Base-by-base conservation (phyloP, 2,888 invertebrate species). In the Spicauda simplicius region DNA sequence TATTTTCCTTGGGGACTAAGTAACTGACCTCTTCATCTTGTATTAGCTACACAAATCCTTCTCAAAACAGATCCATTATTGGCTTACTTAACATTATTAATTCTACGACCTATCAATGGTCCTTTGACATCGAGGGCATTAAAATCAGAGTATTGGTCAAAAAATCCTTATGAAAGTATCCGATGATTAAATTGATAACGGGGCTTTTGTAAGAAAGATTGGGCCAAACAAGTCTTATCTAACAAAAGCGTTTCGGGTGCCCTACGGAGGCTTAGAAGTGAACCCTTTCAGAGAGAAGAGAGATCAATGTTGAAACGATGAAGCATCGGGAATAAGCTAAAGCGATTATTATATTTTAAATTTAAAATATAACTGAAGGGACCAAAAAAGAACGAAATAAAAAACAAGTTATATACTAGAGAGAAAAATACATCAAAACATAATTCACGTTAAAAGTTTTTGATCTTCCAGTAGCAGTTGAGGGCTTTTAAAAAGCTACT, bases 171-270 rank as follows among this genome's bases (percentile, higher is more conserved):
- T 76, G 75, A 76, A 77, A 79, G 79, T 84, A 80, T 80, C 78
- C 74, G 79, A 86, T 86, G 88, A 88, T 88, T 87, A 84, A 85
- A 87, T 85, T 83, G 88, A 87, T 88, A 89, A 83, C 79, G 79
- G 77, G 78, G 80, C 80, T 84, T 80, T 81, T 80, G 80, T 79
- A 72, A 74, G 77, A 79, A 79, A 83, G 85, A 85, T 85, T 83
- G 83, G 80, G 77, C 81, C 80, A 81, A 84, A 83, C 82, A 80
- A 82, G 82, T 79, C 82, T 87, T 88, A 88, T 88, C 86, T 81
- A 80, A 83, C 82, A 83, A 85, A 86, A 84, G 81, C 81, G 78
- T 83, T 82, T 81, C 68, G 77, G 76, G 76, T 79, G 80, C 77
- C 80, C 82, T 80, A 77, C 79, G 79, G 81, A 80, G 76, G 80